A percentile compares a stretch with the other conserved stretches of the same genome.
Conservation (phyloP, 2,113 vertebrate genomes). For the Mystacornis crossleyi region DNA sequence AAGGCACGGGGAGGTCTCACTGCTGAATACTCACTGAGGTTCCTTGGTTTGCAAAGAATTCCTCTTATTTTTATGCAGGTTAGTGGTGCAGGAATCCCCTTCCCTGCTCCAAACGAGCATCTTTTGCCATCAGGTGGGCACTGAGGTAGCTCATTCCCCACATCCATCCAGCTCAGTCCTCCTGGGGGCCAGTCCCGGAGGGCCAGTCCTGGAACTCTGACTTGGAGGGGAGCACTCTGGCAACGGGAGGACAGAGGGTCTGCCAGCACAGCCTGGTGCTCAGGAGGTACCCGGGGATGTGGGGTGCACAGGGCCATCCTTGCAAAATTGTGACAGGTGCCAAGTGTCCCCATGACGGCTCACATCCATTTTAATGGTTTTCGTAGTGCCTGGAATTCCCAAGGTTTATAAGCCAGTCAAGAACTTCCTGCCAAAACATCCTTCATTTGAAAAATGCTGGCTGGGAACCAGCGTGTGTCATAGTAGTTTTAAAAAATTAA, state of each 20-base stretch:
- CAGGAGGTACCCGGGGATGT: fast-evolving
- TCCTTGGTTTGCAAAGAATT: neutral
- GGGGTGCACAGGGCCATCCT: neutral
- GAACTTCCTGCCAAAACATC: constrained; percentile 8
- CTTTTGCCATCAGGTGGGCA: neutral
- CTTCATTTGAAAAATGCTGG: neutral
- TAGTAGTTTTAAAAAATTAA: neutral
- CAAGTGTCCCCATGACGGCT: neutral
- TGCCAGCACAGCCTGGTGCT: neutral
- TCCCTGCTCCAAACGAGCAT: neutral
- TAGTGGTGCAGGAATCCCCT: neutral
- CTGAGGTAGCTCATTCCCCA: neutral
- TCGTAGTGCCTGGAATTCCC: neutral
- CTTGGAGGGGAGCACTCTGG: neutral
- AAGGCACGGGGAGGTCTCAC: neutral
- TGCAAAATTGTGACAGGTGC: neutral
- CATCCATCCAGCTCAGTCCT: neutral
- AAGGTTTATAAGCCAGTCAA: neutral
- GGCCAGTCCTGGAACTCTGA: neutral
- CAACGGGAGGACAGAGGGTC: neutral
- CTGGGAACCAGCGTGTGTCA: neutral
- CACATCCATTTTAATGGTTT: neutral
- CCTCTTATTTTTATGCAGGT: neutral
- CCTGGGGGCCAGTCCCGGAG: neutral
- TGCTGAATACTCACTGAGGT: neutral